Evolutionary conservation across 92 coral and sea anemone genomes (phyloP).

Genomic region (Palythoa caribaeorum): DNA sequence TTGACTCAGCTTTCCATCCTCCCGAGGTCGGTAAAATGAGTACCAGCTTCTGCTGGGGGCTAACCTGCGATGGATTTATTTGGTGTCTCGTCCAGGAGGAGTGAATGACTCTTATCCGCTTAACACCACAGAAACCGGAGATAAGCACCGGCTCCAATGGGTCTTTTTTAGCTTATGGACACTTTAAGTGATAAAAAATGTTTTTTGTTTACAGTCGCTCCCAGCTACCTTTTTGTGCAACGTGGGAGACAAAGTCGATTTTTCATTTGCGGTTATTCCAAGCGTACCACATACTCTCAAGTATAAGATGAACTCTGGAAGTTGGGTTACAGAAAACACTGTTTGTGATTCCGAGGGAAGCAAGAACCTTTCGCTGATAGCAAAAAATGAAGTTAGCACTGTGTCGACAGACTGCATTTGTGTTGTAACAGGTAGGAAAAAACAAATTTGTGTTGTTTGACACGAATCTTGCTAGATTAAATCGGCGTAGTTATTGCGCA

Average conservation of each 20-base stretch:
- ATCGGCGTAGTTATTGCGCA: too few relatives aligned
- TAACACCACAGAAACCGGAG: too few relatives aligned
- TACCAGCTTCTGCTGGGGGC: too few relatives aligned
- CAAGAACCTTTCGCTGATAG: slow-evolving; percentile 13
- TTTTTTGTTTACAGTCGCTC: not conserved
- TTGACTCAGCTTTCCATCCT: too few relatives aligned
- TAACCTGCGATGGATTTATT: too few relatives aligned
- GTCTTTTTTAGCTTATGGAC: too few relatives aligned
- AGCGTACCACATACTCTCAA: not conserved
- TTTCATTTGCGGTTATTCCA: not conserved
- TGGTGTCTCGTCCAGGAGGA: too few relatives aligned
- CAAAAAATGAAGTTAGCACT: slow-evolving; percentile 11
- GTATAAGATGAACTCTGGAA: slow-evolving; percentile 6
- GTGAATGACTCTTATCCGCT: too few relatives aligned
- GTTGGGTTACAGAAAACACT: not conserved
- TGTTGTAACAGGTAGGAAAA: slow-evolving; percentile 6
- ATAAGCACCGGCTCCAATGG: too few relatives aligned
- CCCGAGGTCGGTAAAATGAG: too few relatives aligned
- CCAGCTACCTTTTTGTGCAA: slow-evolving; percentile 19
- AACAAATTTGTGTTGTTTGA: too few relatives aligned
- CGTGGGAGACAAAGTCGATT: not conserved
- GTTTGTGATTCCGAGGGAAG: slow-evolving; percentile 8
- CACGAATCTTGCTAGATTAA: not conserved
- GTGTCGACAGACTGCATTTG: slow-evolving; percentile 7
- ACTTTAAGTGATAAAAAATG: not conserved